Evolutionary conservation across 2,797 vertebrate genomes (phyloP), one percentile per base, ranked within the genome.

Genomic region (Smutsia temminckii): DNA sequence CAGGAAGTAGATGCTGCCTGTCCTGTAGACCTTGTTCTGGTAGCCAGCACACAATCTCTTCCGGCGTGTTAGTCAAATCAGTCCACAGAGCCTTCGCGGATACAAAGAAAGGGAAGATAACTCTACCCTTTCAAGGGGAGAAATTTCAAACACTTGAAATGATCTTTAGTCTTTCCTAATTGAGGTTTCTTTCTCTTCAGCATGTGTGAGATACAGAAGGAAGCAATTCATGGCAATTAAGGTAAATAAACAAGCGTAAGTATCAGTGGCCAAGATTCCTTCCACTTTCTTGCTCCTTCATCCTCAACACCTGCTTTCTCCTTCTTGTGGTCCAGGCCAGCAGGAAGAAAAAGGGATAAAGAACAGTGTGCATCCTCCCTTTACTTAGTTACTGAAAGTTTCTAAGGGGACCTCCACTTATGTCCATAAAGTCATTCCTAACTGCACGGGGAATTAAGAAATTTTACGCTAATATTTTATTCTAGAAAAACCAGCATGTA

Each of bases 131-230:
- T 68, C 40, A 49, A 59, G 32, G 51, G n/a, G 8, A 78, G 57
- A 92, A 69, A 16, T 40, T 79, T 69, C 74, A 86, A 78, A 71
- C n/a, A 61, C 51, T 13, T 32, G 20, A 86, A 79, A 71, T 69
- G 3, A 75, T 16, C 27, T 85, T 46, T 37, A 25, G 37, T 61
- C n/a, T 69, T 78, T 49, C 63, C 21, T 77, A 40, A 25, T 17
- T 78, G 23, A 46, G 16, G 11, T 68, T 68, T 85, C 6, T 59
- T 49, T 92, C 18, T 40, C 72, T n/a, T 69, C 74, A 51, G 57
- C 1, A 10, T 27, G 23, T 71, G 27, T 7, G 18, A 69, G 32
- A 85, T 59, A 23, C 10, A 49, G 10, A 79, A 51, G 18, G 27
- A 69, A 86, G 40, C 3, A 79, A 78, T 71, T 40, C 14, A 40